Percentiles rank a stretch among this genome's conserved stretches.
Conservation (phyloP, 2,113 vertebrate genomes). For the Andinoacara biseriatus region DNA sequence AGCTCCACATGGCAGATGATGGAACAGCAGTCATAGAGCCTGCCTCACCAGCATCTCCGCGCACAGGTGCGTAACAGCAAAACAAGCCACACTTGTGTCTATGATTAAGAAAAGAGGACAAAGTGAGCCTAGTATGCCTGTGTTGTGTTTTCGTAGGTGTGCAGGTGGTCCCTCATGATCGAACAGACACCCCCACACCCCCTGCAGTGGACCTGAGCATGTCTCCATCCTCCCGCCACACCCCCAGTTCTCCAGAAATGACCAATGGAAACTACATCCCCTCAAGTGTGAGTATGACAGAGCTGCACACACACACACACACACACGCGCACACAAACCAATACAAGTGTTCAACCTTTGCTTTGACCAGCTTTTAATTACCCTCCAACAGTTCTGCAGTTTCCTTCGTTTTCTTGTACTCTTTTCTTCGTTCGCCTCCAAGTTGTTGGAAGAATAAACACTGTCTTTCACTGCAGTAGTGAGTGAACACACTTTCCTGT, state of each 20-base stretch:
- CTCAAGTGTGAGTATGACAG: constrained; percentile 82
- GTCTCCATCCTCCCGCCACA: constrained; percentile 86
- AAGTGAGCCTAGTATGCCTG: neutral
- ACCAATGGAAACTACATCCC: constrained; percentile 80
- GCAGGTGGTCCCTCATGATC: constrained; percentile 81
- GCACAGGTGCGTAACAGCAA: constrained; percentile 76
- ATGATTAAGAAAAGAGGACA: neutral
- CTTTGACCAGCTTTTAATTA: no score
- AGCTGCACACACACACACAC: neutral
- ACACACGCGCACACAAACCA: neutral
- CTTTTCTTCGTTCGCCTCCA: neutral
- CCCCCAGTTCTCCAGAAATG: constrained; percentile 87
- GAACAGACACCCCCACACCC: constrained; percentile 82
- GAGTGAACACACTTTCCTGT: constrained; percentile 11
- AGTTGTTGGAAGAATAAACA: constrained; percentile 12
- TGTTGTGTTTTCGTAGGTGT: constrained; percentile 64
- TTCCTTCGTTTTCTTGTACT: neutral
- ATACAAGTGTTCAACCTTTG: neutral
- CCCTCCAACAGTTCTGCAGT: neutral
- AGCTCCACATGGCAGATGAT: constrained; percentile 82
- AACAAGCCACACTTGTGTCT: neutral
- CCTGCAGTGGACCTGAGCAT: constrained; percentile 92
- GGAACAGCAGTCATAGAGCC: constrained; percentile 82
- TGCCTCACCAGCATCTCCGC: constrained; percentile 79
- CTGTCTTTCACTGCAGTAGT: neutral